These are phyloP conservation scores for Oryzias javanicus DNA, from an alignment of 2,113 vertebrate genomes.

Conservation along the genomic window DNA sequence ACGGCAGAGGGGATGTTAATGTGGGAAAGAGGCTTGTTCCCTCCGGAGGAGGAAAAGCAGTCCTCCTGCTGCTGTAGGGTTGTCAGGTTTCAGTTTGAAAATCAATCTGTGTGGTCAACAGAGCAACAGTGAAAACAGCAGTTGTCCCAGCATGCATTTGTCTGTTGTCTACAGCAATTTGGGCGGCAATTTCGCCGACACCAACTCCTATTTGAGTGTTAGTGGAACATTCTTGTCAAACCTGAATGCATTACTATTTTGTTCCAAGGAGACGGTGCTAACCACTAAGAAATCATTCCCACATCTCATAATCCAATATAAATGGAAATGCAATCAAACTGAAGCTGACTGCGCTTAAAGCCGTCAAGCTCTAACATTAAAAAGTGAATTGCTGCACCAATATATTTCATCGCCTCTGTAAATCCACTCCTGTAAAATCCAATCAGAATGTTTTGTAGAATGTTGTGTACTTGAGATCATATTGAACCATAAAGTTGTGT, in stretches of 20 bases:
- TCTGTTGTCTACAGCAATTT: no score
- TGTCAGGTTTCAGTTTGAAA: conserved; percentile 70
- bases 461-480: conserved; percentile 19
- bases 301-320: conserved; percentile 25
- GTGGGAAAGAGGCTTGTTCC: conserved; percentile 53
- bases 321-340: conserved; percentile 34
- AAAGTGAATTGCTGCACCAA: conserved; percentile 6
- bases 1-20: conserved; percentile 46
- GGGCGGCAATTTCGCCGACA: conserved; percentile 5
- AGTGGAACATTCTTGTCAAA: not conserved
- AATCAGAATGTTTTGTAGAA: conserved; percentile 29
- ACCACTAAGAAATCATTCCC: conserved; percentile 10
- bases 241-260: conserved; percentile 2
- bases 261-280: not conserved
- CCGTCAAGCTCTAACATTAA: conserved; percentile 13
- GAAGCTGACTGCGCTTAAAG: conserved; percentile 16
- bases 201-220: not conserved
- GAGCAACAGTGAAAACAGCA: no score
- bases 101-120: no score
- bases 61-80: conserved; percentile 74
- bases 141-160: no score
- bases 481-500: not conserved
- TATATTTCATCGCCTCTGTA: conserved; percentile 7
- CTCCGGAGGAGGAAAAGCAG: conserved; percentile 60
- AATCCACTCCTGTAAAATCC: conserved; percentile 28